These are phyloP conservation scores for Palythoa caribaeorum DNA, from an alignment of 92 coral and sea anemone species.

Conservation along the genomic window DNA sequence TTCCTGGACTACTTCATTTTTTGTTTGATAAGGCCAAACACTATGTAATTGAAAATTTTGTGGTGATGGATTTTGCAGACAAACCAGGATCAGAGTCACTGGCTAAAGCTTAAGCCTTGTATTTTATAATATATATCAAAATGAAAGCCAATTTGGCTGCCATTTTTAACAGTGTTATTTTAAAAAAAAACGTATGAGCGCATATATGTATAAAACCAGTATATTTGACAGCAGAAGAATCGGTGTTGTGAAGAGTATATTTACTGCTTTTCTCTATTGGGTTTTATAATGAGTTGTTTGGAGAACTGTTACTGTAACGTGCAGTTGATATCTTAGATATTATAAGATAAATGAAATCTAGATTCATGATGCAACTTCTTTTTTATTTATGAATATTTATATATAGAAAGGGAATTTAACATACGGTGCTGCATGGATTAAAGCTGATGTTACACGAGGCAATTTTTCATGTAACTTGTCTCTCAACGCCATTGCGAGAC, in stretches of 20 bases:
- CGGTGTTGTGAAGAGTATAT: background rate
- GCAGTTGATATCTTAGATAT: constrained; percentile 4
- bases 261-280: background rate
- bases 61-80: background rate
- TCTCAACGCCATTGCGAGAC: no score
- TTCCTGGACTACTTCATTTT: background rate
- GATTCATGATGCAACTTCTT: background rate
- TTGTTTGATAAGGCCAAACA: background rate
- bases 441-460: no score
- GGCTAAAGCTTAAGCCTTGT: background rate
- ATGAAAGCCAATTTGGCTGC: background rate
- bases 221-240: background rate
- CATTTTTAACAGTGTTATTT: background rate
- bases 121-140: background rate
- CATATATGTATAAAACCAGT: background rate
- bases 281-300: background rate
- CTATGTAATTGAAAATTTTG: background rate
- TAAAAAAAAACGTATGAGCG: background rate
- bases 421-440: no score
- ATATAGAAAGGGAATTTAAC: no score
- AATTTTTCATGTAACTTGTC: no score
- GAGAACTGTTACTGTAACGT: background rate
- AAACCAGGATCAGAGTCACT: constrained; percentile 5
- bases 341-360: background rate
- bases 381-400: no score